Evolutionary conservation across 2,888 invertebrate genomes (phyloP).

Genomic region (Lasioglossum leucozonium): DNA sequence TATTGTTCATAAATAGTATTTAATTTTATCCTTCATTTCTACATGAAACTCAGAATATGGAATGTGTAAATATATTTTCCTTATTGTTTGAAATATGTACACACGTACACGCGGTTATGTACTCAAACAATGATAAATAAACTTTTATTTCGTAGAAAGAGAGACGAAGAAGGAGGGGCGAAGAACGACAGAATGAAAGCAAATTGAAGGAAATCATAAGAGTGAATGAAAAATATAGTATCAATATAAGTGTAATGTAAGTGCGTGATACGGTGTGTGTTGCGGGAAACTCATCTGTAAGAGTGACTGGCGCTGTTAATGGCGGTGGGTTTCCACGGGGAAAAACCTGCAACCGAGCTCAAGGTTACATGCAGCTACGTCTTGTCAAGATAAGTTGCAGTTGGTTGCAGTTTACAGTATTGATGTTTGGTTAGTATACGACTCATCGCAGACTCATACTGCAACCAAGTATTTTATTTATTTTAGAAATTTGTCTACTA

Average conservation of each 20-base stretch:
- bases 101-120: background rate
- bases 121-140: background rate
- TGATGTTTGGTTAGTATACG: conserved; percentile 28
- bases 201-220: background rate
- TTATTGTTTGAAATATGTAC: background rate
- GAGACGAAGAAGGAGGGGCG: background rate
- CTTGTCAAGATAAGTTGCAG: conserved; percentile 39
- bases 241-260: background rate
- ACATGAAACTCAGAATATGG: background rate
- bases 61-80: background rate
- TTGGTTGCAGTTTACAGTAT: conserved; percentile 17
- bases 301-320: conserved; percentile 37
- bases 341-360: conserved; percentile 69
- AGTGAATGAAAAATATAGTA: background rate
- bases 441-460: background rate
- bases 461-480: background rate
- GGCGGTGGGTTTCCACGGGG: conserved; percentile 50
- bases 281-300: conserved; percentile 37
- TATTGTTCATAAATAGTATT: background rate
- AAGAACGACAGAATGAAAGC: background rate
- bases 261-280: background rate
- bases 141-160: background rate
- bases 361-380: conserved; percentile 68
- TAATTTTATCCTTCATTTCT: background rate
- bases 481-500: background rate